A percentile compares a stretch with the other conserved stretches of the same genome.
Conservation (phyloP, 2,113 vertebrate genomes). For the Hypanus sabinus region DNA sequence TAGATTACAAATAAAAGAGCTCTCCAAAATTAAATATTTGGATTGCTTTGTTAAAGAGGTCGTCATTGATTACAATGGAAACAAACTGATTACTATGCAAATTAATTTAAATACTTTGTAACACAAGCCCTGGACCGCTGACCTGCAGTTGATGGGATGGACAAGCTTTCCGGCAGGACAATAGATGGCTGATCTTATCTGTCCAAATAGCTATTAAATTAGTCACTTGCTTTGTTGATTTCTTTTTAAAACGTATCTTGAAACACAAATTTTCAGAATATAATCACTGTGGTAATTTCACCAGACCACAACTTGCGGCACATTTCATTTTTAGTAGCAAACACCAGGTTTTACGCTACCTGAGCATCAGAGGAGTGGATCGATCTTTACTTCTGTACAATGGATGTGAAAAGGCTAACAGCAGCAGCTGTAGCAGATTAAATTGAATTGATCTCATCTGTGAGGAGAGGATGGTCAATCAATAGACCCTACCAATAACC, state of each 20-base stretch:
- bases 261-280: neutral
- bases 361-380: neutral
- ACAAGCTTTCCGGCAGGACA: neutral
- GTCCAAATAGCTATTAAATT: neutral
- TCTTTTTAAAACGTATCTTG: neutral
- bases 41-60: neutral
- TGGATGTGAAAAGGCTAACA: neutral
- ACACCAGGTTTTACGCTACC: neutral
- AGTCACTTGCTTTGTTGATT: neutral
- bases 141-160: neutral
- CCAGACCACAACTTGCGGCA: neutral
- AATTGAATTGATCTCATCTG: slow-evolving; percentile 13
- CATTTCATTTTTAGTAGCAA: neutral
- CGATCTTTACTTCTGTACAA: neutral
- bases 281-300: neutral
- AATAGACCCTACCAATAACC: neutral
- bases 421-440: neutral
- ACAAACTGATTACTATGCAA: neutral
- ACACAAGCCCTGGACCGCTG: no score
- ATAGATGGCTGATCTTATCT: neutral
- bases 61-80: neutral
- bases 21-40: neutral
- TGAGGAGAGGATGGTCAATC: neutral
- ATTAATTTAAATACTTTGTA: neutral
- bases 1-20: neutral